Evolutionary conservation across 2,113 vertebrate genomes (phyloP), one percentile per base, ranked within the genome.

Genomic region (Aegotheles bennettii): DNA sequence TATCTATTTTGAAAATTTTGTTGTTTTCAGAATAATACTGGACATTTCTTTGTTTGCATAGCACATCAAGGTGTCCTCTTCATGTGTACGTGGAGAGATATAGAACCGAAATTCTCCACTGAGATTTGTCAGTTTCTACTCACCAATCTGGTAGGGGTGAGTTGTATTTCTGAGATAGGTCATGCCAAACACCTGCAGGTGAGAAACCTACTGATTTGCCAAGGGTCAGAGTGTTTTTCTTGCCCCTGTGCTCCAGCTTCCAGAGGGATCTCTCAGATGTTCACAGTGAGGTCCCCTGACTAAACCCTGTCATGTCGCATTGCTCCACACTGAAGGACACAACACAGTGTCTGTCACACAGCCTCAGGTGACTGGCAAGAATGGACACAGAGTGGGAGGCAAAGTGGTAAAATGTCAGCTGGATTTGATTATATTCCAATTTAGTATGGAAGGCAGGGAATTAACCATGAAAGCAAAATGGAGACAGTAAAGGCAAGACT

Each of bases 291-390:
- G 21, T 50, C 3, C 36, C 7, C 45, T 53, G 50, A 19, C 48
- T 43, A 48, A 61, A 73, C 35, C 33, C 3, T 4, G 3, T 12
- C 36, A 69, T 0, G 0, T 16, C 0, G 2, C 1, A 1, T 47
- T 73, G 29, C 59, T 77, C 35, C 31, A 38, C 17, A 7, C 26
- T 1, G 6, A 56, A 25, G 59, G 28, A 53, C 45, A 84, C 36
- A 6, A 14, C 7, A 24, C 0, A 1, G 28, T 36, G 68, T 26
- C 68, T 2, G 5, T 43, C 53, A 31, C 0, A 0, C 12, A 18
- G 38, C 31, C 16, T 51, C 29, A 33, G 2, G 2, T 0, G 0
- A 16, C 3, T 76, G 53, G 43, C 79, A 85, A 76, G 45, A 12
- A 48, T 2, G 1, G 29, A 28, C 5, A 14, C 6, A 16, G 35